These are phyloP conservation scores for Hemibagrus wyckioides DNA, from an alignment of 2,113 vertebrate genomes.

Conservation along the genomic window DNA sequence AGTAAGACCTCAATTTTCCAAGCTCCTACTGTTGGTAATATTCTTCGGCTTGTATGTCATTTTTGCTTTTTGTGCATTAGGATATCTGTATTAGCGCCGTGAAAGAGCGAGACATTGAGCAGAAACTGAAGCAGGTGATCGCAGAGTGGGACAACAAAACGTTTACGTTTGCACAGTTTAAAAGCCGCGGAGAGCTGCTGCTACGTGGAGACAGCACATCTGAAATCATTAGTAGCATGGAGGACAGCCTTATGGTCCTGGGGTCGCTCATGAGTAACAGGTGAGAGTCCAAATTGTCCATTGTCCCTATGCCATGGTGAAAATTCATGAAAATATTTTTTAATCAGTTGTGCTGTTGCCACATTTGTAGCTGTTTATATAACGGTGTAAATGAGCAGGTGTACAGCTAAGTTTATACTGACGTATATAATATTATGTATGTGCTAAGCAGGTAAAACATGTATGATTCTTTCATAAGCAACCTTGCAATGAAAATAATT, in stretches of 20 bases:
- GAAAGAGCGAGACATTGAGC: slow-evolving; percentile 94
- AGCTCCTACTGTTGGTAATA: too few species aligned
- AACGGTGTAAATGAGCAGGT: neutral
- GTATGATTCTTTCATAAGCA: neutral
- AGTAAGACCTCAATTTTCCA: slow-evolving; percentile 67
- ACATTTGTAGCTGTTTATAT: neutral
- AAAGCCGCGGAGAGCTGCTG: slow-evolving; percentile 89
- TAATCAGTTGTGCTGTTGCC: neutral
- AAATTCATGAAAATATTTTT: neutral
- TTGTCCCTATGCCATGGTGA: neutral
- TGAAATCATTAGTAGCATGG: slow-evolving; percentile 88
- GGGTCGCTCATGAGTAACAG: slow-evolving; percentile 92
- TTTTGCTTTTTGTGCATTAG: slow-evolving; percentile 62
- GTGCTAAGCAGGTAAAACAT: neutral
- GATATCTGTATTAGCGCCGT: slow-evolving; percentile 92
- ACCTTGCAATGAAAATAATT: neutral
- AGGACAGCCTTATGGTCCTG: slow-evolving; percentile 93
- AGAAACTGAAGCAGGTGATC: slow-evolving; percentile 92
- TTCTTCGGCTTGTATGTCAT: neutral
- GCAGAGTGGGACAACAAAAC: slow-evolving; percentile 89
- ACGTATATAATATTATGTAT: neutral
- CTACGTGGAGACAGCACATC: slow-evolving; percentile 88
- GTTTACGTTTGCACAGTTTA: slow-evolving; percentile 86
- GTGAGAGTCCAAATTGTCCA: slow-evolving; percentile 59
- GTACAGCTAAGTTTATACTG: too few species aligned